Evolutionary conservation across 2,113 vertebrate genomes (phyloP).

Genomic region (Pygoscelis antarcticus): DNA sequence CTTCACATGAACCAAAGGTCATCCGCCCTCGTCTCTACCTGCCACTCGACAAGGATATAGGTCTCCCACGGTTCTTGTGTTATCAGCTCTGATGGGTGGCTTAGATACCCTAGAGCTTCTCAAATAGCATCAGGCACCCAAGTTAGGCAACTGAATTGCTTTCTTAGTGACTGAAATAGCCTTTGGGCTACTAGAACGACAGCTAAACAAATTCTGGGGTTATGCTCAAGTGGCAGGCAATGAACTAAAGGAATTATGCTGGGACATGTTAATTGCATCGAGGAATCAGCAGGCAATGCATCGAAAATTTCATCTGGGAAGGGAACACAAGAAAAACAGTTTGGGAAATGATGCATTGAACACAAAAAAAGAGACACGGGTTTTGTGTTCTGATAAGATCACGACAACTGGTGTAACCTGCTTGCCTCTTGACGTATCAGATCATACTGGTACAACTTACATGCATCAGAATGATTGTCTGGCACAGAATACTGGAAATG

Average conservation of each 20-base stretch:
- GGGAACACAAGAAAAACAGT: neutral
- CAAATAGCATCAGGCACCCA: neutral
- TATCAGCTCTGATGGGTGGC: neutral
- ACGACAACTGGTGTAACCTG: neutral
- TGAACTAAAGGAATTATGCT: neutral
- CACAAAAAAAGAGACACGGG: neutral
- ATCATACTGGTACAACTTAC: conserved; percentile 5
- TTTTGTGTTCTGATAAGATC: conserved; percentile 40
- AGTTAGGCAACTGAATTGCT: neutral
- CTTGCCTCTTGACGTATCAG: conserved; percentile 30
- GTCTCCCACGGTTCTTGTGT: neutral
- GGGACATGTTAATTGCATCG: neutral
- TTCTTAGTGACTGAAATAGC: neutral
- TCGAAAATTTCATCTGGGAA: neutral
- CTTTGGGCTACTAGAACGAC: neutral
- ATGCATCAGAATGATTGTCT: neutral
- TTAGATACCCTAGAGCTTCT: neutral
- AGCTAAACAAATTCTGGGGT: neutral
- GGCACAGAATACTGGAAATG: conserved; percentile 19
- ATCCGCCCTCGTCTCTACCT: neutral
- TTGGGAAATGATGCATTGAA: neutral
- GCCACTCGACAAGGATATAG: neutral
- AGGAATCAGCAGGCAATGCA: neutral
- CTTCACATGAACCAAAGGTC: neutral
- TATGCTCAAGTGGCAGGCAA: neutral